Percentiles rank a stretch among this genome's conserved stretches.
Conservation (phyloP, 2,888 invertebrate genomes). For the Lucinisca nassula region DNA sequence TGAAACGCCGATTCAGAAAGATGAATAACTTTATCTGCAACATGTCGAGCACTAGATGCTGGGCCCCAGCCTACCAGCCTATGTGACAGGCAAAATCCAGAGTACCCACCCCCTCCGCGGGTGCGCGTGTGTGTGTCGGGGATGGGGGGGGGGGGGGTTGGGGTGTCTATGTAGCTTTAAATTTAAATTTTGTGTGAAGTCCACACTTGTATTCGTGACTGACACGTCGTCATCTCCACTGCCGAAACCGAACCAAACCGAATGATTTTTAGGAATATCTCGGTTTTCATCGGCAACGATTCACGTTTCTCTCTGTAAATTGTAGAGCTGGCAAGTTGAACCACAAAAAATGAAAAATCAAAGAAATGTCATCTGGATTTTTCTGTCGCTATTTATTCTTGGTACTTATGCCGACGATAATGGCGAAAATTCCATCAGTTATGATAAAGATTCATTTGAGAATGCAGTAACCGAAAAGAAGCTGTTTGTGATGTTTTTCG, state of each 20-base stretch:
- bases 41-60: too few species aligned
- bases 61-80: too few species aligned
- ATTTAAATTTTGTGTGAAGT: too few species aligned
- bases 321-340: neutral
- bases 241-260: neutral
- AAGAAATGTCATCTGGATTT: neutral
- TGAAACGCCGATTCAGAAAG: too few species aligned
- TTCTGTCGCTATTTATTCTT: neutral
- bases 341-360: neutral
- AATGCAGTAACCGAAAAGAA: slow-evolving; percentile 69
- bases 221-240: neutral
- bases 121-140: too few species aligned
- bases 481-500: slow-evolving; percentile 86
- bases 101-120: too few species aligned
- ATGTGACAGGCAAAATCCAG: too few species aligned
- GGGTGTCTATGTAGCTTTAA: too few species aligned
- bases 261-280: neutral
- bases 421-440: slow-evolving; percentile 72
- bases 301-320: neutral
- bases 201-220: too few species aligned
- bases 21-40: too few species aligned
- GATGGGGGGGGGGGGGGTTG: too few species aligned
- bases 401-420: slow-evolving; percentile 70
- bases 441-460: slow-evolving; percentile 74
- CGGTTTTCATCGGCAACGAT: neutral